Evolutionary conservation across 1,140 invertebrate genomes (phyloP).

Genomic region (Drosophila setifemur): DNA sequence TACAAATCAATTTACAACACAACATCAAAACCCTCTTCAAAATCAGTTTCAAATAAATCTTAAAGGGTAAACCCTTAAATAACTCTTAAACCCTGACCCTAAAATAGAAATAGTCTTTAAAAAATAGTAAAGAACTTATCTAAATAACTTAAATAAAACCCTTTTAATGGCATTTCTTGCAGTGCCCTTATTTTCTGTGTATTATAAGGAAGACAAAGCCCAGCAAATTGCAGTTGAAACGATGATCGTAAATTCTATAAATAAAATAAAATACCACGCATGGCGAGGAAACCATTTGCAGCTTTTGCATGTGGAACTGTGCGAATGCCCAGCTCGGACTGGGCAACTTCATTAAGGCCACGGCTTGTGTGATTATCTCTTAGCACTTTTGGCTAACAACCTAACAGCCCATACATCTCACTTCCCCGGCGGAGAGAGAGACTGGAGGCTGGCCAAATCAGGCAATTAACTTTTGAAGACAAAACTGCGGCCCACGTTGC

Average conservation of each 20-base stretch:
- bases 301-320: background rate
- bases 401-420: slow-evolving; percentile 28
- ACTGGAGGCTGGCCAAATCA: slow-evolving; percentile 55
- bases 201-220: slow-evolving; percentile 22
- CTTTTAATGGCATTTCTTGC: no score
- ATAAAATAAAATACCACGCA: slow-evolving; percentile 2
- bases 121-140: no score
- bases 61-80: no score
- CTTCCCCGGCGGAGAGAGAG: slow-evolving; percentile 17
- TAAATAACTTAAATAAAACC: no score
- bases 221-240: slow-evolving; percentile 31
- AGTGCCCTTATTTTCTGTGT: background rate
- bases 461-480: slow-evolving; percentile 66
- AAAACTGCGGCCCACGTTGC: slow-evolving; percentile 41
- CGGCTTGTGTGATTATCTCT: slow-evolving; percentile 52
- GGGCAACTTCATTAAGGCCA: slow-evolving; percentile 38
- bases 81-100: no score
- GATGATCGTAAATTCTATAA: slow-evolving; percentile 28
- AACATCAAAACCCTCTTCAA: no score
- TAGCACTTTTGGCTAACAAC: slow-evolving; percentile 69
- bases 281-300: background rate
- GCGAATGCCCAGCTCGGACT: slow-evolving; percentile 4
- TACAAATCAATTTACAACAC: no score
- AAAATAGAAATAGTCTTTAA: no score
- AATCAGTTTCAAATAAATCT: no score